Evolutionary conservation across 2,888 invertebrate species (phyloP), one percentile per base, ranked within the genome.

Genomic region (Thereva nobilitata): DNA sequence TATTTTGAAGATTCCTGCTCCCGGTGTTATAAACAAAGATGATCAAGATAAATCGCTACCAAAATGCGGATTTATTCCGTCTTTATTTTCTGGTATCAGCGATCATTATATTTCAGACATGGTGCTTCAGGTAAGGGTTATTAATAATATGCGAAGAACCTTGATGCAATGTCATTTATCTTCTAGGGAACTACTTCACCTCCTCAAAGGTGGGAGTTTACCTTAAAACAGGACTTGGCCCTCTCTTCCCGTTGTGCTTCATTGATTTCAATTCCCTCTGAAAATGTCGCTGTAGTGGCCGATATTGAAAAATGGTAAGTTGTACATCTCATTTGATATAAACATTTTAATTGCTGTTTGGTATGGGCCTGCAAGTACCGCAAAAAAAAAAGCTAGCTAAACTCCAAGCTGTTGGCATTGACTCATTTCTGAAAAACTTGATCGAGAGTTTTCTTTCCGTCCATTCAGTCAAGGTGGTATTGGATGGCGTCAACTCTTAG

Each of bases 221-320:
- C 77, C 69, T 75, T 86, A 47, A 82, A 82, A 68, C 82, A 82
- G 70, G 86, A 86, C 76, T 76, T 86, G 53, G 77, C 81, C 55
- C 74, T 85, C 69, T 80, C 83, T 37, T 80, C 84, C 41, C 82
- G 82, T 71, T 82, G 84, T 59, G 79, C 80, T 42, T 82, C 85
- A 23, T 77, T 87, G 44, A 92, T 92, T 75, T 88, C 89, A 73
- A 85, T 89, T 44, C 86, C 91, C 0, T 84, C 87, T 59, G 93
- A 93, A 79, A 88, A 93, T 57, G 85, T 93, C 49, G 93, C 92
- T 71, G 89, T 95, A 70, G 83, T 95, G 41, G 95, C 91, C 0
- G 88, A 92, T 75, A 85, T 87, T 71, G 89, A 90, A 74, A 89
- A 87, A 59, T 95, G 94, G 93, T 92, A 83, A 78, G 23, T 23